Conservation (phyloP, 2,797 vertebrate species). For the Heteromormyrus szaboi region DNA sequence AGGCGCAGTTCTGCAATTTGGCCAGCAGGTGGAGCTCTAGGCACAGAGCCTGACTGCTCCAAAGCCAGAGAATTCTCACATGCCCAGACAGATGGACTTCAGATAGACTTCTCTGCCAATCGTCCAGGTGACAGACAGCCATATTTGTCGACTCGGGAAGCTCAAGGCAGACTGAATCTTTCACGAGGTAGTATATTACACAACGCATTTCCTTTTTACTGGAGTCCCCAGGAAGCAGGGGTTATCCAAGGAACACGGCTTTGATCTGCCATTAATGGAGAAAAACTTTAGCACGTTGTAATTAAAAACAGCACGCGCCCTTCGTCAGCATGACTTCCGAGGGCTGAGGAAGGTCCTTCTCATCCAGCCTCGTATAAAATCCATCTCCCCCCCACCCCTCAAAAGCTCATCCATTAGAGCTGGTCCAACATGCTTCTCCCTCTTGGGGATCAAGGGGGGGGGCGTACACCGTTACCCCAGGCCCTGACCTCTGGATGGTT, state of each 20-base stretch:
- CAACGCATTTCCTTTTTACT: background rate
- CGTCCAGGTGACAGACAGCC: background rate
- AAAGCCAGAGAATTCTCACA: background rate
- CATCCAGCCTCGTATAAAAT: background rate
- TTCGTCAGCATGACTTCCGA: background rate
- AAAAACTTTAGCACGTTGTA: background rate
- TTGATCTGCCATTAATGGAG: background rate
- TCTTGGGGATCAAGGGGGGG: background rate
- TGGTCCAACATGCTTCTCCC: background rate
- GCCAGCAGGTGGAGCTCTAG: conserved; percentile 20
- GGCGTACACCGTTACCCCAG: background rate
- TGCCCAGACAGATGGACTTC: background rate
- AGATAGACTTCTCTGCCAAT: background rate
- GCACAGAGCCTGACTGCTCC: background rate
- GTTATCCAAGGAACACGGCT: background rate
- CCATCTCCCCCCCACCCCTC: background rate
- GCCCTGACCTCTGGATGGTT: background rate
- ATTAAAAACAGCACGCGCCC: conserved; percentile 6
- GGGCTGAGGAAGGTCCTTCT: background rate
- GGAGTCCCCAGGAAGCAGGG: background rate
- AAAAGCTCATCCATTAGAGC: conserved; percentile 12
- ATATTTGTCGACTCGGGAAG: background rate
- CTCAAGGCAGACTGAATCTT: background rate
- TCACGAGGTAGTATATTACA: background rate
- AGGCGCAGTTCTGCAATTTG: background rate